Base-by-base conservation (phyloP, 2,888 invertebrate species). In the Rhimphoctona megacephalus region DNA sequence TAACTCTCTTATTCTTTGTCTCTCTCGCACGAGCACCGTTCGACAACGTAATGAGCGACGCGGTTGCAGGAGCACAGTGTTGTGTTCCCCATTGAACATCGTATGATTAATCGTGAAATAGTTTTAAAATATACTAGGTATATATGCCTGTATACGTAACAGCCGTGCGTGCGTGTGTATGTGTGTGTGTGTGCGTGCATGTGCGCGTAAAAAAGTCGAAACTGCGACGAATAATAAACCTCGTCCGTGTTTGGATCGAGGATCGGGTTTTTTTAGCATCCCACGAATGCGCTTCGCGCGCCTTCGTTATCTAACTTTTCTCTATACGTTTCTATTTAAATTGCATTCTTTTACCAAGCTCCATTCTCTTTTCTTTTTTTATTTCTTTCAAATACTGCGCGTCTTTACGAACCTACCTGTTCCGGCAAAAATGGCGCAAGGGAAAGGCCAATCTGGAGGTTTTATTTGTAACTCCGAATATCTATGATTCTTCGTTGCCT, bases 31-130 rank as follows among this genome's bases (percentile, higher is more conserved):
- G 74, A 52, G 61, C 81, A 81, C 81, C 79, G 78, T 86, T 84
- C 81, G 66, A 76, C 86, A 64, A 84, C 84, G 86, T 82, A 86
- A 86, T 72, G 84, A 86, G 57, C 84, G 86, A 83, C 84, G 84
- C 81, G 70, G 66, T 78, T 57, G 61, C 79, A 76, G 57, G 64
- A 81, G 36, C 78, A 74, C 43, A 64, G 73, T 81, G 69, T 76
- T 54, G 61, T 82, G 74, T 43, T 61, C 82, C 61, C 67, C 69
- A 30, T 57, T 66, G 52, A 78, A 81, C 66, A 67, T 86, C 81
- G 84, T 82, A 79, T 70, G 78, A 70, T 81, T 76, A 86, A 80
- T 81, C 74, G 84, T 81, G 84, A 54, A 85, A 86, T 76, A 78
- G 78, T 85, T 81, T 81, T 46, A 36, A 64, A 11, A 76, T 46